Evolutionary conservation across 92 coral and sea anemone genomes (phyloP).

Genomic region (Epizoanthus rinbou): DNA sequence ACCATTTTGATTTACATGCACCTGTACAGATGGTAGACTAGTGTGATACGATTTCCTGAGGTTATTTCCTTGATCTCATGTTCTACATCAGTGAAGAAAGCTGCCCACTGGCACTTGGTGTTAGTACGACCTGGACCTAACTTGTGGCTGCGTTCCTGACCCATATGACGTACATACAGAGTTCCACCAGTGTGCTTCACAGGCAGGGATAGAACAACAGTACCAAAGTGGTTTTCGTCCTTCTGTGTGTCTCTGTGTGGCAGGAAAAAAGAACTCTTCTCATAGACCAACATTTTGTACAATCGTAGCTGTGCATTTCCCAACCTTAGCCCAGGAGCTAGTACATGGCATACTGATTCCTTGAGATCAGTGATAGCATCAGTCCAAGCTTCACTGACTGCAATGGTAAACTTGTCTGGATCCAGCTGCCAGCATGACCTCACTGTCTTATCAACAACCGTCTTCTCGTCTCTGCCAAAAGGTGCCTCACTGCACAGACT

Average conservation of each 20-base stretch:
- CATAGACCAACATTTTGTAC: conserved; percentile 51
- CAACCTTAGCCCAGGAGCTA: conserved; percentile 43
- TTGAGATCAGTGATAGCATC: conserved; percentile 43
- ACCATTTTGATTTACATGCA: background rate
- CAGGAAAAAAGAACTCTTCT: conserved; percentile 47
- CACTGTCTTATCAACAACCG: conserved; percentile 46
- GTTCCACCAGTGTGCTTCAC: conserved; percentile 53
- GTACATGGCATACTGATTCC: conserved; percentile 43
- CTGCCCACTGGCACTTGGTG: conserved; percentile 48
- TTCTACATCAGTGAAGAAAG: conserved; percentile 52
- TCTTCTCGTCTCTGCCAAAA: conserved; percentile 50
- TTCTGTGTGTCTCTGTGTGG: conserved; percentile 50
- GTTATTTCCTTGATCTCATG: conserved; percentile 49
- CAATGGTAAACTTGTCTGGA: conserved; percentile 46
- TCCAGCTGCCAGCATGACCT: conserved; percentile 56
- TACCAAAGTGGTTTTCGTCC: conserved; percentile 49
- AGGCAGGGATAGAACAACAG: conserved; percentile 44
- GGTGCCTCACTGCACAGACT: conserved; percentile 49
- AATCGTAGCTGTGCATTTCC: conserved; percentile 37
- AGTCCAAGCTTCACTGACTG: conserved; percentile 16
- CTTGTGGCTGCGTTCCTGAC: conserved; percentile 48
- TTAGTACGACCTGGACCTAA: conserved; percentile 40
- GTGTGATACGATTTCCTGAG: conserved; percentile 52
- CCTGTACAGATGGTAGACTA: conserved; percentile 49
- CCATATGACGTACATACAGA: conserved; percentile 44